Evolutionary conservation across 1,140 invertebrate species (phyloP).

Genomic region (Lucilia sericata): DNA sequence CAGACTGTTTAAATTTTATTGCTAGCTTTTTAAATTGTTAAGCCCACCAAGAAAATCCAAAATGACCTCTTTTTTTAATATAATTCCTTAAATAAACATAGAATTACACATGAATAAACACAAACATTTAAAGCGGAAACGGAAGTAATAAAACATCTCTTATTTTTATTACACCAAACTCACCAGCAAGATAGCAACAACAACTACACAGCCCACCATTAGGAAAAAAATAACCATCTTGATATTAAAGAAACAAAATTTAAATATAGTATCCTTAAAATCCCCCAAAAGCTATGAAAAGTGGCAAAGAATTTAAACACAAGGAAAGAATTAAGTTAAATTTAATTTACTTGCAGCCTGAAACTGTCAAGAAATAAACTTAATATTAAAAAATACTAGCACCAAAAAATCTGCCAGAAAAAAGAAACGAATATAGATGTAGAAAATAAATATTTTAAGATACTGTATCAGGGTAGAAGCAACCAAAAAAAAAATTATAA

Average conservation of each 20-base stretch:
- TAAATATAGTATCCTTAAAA: background rate
- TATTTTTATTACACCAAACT: background rate
- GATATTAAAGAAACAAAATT: background rate
- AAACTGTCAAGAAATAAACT: background rate
- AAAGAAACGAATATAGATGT: too few relatives aligned
- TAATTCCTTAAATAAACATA: background rate
- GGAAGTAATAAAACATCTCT: slow-evolving; percentile 16
- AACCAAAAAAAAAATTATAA: background rate
- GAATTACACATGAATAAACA: background rate
- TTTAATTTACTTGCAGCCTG: background rate
- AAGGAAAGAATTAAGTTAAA: background rate
- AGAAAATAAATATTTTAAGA: too few relatives aligned
- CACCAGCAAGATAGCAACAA: background rate
- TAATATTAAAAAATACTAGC: too few relatives aligned
- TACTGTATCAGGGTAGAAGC: background rate
- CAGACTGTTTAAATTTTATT: background rate
- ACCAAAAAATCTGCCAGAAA: too few relatives aligned
- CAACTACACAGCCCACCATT: background rate
- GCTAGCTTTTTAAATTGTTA: background rate
- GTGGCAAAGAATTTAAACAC: too few relatives aligned
- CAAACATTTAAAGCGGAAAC: background rate
- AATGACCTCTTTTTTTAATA: background rate
- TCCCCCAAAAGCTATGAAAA: background rate
- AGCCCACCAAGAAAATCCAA: background rate
- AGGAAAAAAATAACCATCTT: too few relatives aligned